Evolutionary conservation across 2,797 vertebrate genomes (phyloP), one percentile per base, ranked within the genome.

Genomic region (Neoniphon sammara): DNA sequence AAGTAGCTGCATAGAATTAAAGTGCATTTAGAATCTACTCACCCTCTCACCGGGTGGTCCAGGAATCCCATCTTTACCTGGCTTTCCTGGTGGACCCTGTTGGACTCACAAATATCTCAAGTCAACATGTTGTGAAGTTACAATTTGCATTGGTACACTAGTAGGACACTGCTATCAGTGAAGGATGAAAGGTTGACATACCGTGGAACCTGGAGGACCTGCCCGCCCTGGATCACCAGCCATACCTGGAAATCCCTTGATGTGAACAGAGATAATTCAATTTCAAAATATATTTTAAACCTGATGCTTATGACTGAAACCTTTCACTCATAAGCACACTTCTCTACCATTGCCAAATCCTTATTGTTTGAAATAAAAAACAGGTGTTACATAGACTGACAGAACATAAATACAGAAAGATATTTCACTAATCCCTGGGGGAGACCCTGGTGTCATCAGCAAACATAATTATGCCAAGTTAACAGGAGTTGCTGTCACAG

Each of bases 31-130:
- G 31, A 8, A 34, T 34, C 25, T 23, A n/a, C 93, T 93, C 74
- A 96, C 95, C 90, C 68, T 94, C 46, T 92, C 90, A 18, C 95
- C 95, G 5, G 46, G 2, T 54, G 69, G 70, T 31, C 95, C 95
- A 0, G 21, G 89, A 10, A 82, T 81, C 79, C 94, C 94, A 1
- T 93, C 89, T 58, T 82, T 71, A 52, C 95, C 94, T 65, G 89
- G 63, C 62, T 83, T 90, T 76, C 95, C 95, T 21, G 72, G 34
- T 74, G 66, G 78, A 4, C 95, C 95, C 95, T 96, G 84, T 53
- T 44, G 39, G 54, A 55, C 46, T 12, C 72, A 78, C 5, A 84
- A 66, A 76, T 44, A 39, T 62, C 58, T 56, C 1, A 73, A 25
- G 49, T 30, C 49, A 10, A 53, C 21, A 59, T 31, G 21, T 42